Conservation (phyloP, 2,888 invertebrate species). For the Chirona hameri region DNA sequence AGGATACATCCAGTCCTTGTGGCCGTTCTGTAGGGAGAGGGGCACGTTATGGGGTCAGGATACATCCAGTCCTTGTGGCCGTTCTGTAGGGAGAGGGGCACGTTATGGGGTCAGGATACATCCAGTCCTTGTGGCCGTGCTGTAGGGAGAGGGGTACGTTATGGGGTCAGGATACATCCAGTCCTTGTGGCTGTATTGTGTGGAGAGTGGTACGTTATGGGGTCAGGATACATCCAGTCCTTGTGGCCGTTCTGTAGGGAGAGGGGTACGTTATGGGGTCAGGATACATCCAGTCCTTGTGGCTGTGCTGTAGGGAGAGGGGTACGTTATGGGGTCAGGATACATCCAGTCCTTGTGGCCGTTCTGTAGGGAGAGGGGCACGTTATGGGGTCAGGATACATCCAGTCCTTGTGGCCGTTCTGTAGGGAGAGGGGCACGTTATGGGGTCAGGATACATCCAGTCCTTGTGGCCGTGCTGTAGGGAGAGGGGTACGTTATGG, state of each 20-base stretch:
- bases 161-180: conserved; percentile 60
- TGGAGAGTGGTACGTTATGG: too few relatives aligned
- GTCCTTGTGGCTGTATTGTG: conserved; percentile 74
- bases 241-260: conserved; percentile 64
- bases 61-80: conserved; percentile 89
- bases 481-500: neutral
- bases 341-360: conserved; percentile 89
- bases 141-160: conserved; percentile 39
- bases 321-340: too few relatives aligned
- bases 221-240: conserved; percentile 69
- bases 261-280: too few relatives aligned
- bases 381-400: conserved; percentile 48
- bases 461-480: conserved; percentile 73
- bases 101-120: conserved; percentile 48
- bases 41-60: too few relatives aligned
- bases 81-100: conserved; percentile 45
- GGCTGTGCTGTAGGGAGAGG: conserved; percentile 56
- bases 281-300: conserved; percentile 78
- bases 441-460: conserved; percentile 60
- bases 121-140: conserved; percentile 85
- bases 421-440: conserved; percentile 39
- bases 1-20: conserved; percentile 78
- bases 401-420: conserved; percentile 85
- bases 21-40: conserved; percentile 56
- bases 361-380: conserved; percentile 45